A percentile compares a stretch with the other conserved stretches of the same genome.
phyloP scores from a whole-genome alignment of 2,888 invertebrate genomes.

The Mythimna lalbum region DNA sequence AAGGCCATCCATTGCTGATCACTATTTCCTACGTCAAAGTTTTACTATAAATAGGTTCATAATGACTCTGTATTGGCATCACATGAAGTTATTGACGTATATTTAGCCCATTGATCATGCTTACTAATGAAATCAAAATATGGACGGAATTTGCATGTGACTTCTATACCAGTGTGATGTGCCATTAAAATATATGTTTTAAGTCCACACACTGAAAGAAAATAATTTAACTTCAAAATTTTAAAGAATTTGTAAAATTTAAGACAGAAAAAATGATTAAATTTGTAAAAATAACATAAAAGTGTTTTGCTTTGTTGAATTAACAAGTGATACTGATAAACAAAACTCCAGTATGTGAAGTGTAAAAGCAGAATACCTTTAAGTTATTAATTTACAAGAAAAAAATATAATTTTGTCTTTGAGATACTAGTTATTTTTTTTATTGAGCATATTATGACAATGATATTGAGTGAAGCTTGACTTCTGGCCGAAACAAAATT shows the following conservation, averaged over 20 bases:
- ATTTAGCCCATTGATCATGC: conserved; percentile 61
- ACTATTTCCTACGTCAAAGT: conserved; percentile 43
- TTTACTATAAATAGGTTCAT: conserved; percentile 43
- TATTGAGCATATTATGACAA: not conserved
- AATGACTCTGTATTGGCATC: conserved; percentile 51
- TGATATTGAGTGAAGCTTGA: not conserved
- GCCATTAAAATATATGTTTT: conserved; percentile 32
- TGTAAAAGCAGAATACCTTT: not conserved
- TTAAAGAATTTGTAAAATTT: not conserved
- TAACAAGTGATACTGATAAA: not conserved
- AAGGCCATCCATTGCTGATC: conserved; percentile 43
- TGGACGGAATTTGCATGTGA: conserved; percentile 32
- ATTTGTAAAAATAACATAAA: not conserved
- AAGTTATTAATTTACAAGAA: not conserved
- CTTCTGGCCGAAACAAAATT: not conserved
- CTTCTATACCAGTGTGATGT: conserved; percentile 15
- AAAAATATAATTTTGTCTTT: too few relatives aligned
- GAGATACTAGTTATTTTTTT: not conserved
- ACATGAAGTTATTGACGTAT: conserved; percentile 51
- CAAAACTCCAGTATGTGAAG: not conserved
- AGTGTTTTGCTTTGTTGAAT: not conserved
- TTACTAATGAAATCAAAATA: conserved; percentile 43
- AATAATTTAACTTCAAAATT: not conserved
- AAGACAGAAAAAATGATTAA: not conserved
- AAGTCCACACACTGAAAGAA: conserved; percentile 7